Evolutionary conservation across 2,797 vertebrate species (phyloP).

Genomic region (Amniataba percoides): DNA sequence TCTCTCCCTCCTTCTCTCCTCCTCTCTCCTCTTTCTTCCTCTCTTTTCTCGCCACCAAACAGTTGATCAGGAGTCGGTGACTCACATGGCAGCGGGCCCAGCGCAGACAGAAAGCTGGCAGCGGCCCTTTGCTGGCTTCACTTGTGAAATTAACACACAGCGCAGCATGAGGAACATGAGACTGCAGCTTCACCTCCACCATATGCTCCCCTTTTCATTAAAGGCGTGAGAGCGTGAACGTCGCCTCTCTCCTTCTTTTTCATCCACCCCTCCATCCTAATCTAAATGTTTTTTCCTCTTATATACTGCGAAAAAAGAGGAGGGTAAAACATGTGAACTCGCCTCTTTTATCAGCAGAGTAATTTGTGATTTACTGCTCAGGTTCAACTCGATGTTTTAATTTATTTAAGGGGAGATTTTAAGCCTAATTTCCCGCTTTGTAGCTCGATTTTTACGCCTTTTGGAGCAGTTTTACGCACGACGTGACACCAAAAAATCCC

Average conservation of each 20-base stretch:
- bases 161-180: slow-evolving; percentile 51
- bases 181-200: slow-evolving; percentile 71
- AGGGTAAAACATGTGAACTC: slow-evolving; percentile 12
- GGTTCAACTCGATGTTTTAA: background rate
- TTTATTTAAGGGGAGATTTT: background rate
- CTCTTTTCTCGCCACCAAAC: slow-evolving; percentile 45
- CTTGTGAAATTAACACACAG: slow-evolving; percentile 71
- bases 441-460: background rate
- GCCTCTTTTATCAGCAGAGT: background rate
- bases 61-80: slow-evolving; percentile 54
- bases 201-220: slow-evolving; percentile 71
- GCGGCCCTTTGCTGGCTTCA: slow-evolving; percentile 60
- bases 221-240: slow-evolving; percentile 66
- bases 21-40: too few species aligned
- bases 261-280: too few species aligned
- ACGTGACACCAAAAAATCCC: background rate
- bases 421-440: background rate
- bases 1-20: too few species aligned
- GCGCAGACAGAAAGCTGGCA: slow-evolving; percentile 77
- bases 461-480: background rate
- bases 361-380: background rate
- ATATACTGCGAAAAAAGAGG: background rate
- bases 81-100: slow-evolving; percentile 74
- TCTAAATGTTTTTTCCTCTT: background rate
- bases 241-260: slow-evolving; percentile 21